phyloP scores from a whole-genome alignment of 1,140 invertebrate genomes.

The Asbolus verrucosus region DNA sequence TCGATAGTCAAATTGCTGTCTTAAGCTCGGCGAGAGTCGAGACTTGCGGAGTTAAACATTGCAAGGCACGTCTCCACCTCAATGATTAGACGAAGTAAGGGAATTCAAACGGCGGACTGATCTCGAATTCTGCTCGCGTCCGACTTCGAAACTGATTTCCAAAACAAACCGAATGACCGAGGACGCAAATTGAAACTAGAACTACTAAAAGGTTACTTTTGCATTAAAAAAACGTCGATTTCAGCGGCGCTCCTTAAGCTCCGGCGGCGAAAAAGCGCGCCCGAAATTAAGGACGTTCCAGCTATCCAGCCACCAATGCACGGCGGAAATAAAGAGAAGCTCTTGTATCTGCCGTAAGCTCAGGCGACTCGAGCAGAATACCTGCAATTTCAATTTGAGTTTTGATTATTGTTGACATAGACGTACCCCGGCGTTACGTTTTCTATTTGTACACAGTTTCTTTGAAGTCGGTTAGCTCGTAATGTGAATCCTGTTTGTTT shows the following conservation, averaged over 20 bases:
- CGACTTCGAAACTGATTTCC: conserved; percentile 53
- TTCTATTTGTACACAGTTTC: conserved; percentile 47
- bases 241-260: not conserved
- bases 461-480: conserved; percentile 41
- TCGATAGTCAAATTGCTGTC: too few relatives aligned
- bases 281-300: not conserved
- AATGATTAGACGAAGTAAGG: conserved; percentile 52
- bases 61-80: conserved; percentile 50
- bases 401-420: conserved; percentile 60
- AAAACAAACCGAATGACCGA: conserved; percentile 48
- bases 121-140: conserved; percentile 46
- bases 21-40: too few relatives aligned
- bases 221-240: not conserved
- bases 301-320: not conserved
- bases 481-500: conserved; percentile 41
- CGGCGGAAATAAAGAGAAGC: not conserved
- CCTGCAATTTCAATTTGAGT: conserved; percentile 58
- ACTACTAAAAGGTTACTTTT: conserved; percentile 12
- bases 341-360: not conserved
- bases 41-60: conserved; percentile 36
- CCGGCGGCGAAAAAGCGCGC: not conserved
- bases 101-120: conserved; percentile 54
- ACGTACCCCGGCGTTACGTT: conserved; percentile 54
- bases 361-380: conserved; percentile 39
- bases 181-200: conserved; percentile 29